phyloP scores from a whole-genome alignment of 2,888 invertebrate species.

The Drymonia ruficornis region DNA sequence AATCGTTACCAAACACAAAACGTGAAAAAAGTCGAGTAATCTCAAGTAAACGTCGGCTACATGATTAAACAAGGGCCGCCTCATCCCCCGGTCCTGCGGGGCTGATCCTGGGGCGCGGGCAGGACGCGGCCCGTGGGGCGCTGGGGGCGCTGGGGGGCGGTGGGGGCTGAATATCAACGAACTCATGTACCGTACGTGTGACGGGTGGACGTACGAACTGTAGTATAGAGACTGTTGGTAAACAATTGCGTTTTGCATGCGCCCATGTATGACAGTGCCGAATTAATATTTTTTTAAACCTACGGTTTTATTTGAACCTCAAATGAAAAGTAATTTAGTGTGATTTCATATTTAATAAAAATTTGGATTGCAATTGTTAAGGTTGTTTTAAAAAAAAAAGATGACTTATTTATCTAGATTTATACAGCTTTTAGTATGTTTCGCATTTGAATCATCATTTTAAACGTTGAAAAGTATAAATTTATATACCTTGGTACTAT shows the following conservation, averaged over 20 bases:
- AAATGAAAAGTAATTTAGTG: too few species aligned
- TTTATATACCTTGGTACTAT: too few species aligned
- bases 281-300: too few species aligned
- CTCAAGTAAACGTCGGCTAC: slow-evolving; percentile 73
- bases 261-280: slow-evolving; percentile 3
- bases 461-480: too few species aligned
- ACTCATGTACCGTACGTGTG: slow-evolving; percentile 77
- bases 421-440: too few species aligned
- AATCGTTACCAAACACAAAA: slow-evolving; percentile 27
- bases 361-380: too few species aligned
- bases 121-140: slow-evolving; percentile 30
- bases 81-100: slow-evolving; percentile 63
- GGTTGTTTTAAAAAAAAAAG: too few species aligned
- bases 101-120: slow-evolving; percentile 54
- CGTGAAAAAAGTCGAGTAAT: slow-evolving; percentile 63
- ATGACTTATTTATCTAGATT: too few species aligned
- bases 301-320: too few species aligned
- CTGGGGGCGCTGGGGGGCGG: slow-evolving; percentile 34
- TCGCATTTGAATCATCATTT: too few species aligned
- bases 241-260: slow-evolving; percentile 64
- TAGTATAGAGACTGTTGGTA: slow-evolving; percentile 77
- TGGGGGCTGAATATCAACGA: slow-evolving; percentile 77
- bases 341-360: too few species aligned
- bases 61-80: slow-evolving; percentile 74
- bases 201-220: slow-evolving; percentile 66